Base-by-base conservation (phyloP, 2,888 invertebrate genomes). In the Corythucha ciliata region DNA sequence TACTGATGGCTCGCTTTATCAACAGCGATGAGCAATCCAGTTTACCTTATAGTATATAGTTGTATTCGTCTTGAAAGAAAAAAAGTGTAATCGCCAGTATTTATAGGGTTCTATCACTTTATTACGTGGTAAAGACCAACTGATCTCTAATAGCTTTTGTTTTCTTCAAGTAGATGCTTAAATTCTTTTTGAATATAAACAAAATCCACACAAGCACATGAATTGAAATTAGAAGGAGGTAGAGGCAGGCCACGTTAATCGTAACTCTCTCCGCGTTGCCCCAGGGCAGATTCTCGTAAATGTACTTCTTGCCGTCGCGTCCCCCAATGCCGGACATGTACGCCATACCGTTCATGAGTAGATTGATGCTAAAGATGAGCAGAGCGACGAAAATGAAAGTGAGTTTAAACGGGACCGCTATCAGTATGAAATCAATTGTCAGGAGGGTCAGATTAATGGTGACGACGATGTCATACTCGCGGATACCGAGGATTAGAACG, bases 271-370 rank as follows among this genome's bases (percentile, higher is more conserved):
- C 21, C 2, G 22, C 16, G 24, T 47, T 20, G 18, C 37, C 47
- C 47, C 47, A 47, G 16, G 24, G 24, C 36, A 47, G 18, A 20
- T 34, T 36, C 26, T 36, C 24, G 36, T 47, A 47, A n/a, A 47
- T 24, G 20, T 25, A 34, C 24, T 36, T 47, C 4, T 36, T 47
- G 10, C 47, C 47, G 10, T 8, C 20, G 7, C 47, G 47, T 12
- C 47, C 37, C 7, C 25, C 27, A 14, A 47, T 47, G 16, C 18
- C 22, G 3, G 47, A 47, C n/a, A n/a, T 33, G 34, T 47, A 47
- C 36, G 37, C 25, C 47, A 34, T 36, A 26, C 37, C 14, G 16
- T 47, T 47, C 25, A 47, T 36, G 10, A 47, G 24, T 7, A 47
- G 6, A 37, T 47, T 47, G 25, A 47, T 25, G 16, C 14, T 26